Conservation (phyloP, 2,113 vertebrate species). For the Lamprologus lemairii region DNA sequence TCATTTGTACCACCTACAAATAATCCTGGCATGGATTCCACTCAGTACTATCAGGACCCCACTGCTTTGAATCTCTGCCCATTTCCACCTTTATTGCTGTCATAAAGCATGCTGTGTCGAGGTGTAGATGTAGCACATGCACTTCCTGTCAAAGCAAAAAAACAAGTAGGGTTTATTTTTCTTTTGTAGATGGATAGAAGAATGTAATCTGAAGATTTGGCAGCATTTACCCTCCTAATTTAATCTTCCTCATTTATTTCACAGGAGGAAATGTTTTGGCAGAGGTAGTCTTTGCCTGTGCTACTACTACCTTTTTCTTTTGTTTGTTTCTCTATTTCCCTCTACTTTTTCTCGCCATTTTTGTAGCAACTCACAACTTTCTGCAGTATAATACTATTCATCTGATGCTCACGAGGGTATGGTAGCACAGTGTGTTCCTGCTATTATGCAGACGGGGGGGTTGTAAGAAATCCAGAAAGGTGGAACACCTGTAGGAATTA, state of each 20-base stretch:
- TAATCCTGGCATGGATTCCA: constrained; percentile 42
- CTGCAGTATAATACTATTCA: neutral
- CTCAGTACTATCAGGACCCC: constrained; percentile 1
- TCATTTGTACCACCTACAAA: constrained; percentile 46
- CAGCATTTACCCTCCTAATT: neutral
- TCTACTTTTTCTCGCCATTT: accelerated
- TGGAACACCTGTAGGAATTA: neutral
- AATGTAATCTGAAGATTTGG: constrained; percentile 18
- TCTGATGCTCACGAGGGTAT: neutral
- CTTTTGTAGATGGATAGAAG: constrained; percentile 3
- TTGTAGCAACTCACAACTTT: neutral
- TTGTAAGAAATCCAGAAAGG: neutral
- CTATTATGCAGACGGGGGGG: neutral
- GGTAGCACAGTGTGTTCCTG: neutral
- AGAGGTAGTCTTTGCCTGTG: neutral
- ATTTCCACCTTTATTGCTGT: constrained; percentile 48
- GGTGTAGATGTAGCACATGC: constrained; percentile 13
- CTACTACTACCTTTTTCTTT: neutral
- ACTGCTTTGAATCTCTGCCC: constrained; percentile 54
- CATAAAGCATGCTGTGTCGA: constrained; percentile 27
- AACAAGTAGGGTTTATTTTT: neutral
- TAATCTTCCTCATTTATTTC: neutral
- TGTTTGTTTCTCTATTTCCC: neutral
- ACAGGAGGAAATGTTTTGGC: neutral
- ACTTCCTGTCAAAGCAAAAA: constrained; percentile 31